Conservation (phyloP, 2,797 vertebrate genomes). For the Gadopsis bispinosus region DNA sequence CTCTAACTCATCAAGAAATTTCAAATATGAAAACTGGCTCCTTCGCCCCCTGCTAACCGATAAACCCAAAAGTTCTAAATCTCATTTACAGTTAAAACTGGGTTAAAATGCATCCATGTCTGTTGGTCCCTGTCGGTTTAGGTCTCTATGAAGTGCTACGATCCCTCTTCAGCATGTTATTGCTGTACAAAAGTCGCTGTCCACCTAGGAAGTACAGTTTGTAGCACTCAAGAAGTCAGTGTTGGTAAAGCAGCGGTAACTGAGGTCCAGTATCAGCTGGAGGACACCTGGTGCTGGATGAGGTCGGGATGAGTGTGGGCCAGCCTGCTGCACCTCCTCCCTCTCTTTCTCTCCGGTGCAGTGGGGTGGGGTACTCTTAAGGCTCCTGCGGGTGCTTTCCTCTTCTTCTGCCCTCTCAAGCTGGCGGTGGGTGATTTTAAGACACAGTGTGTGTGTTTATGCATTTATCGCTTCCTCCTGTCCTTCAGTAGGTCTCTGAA, state of each 20-base stretch:
- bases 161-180: constrained; percentile 82
- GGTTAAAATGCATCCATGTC: constrained; percentile 78
- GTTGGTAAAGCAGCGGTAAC: constrained; percentile 70
- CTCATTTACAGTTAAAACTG: constrained; percentile 70
- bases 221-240: constrained; percentile 62
- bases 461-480: constrained; percentile 39
- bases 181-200: constrained; percentile 72
- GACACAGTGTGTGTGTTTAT: constrained; percentile 81
- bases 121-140: constrained; percentile 93
- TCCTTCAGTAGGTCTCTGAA: constrained; percentile 94
- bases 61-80: constrained; percentile 28
- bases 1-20: constrained; percentile 24
- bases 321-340: constrained; percentile 74
- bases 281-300: constrained; percentile 84
- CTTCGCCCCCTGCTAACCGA: constrained; percentile 1
- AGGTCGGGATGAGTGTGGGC: constrained; percentile 72
- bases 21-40: constrained; percentile 43
- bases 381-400: constrained; percentile 75
- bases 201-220: constrained; percentile 54
- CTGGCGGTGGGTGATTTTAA: constrained; percentile 80
- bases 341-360: constrained; percentile 49
- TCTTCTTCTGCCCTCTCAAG: constrained; percentile 70
- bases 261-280: constrained; percentile 80
- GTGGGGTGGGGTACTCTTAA: constrained; percentile 66
- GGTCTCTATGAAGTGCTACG: constrained; percentile 85